Conservation (phyloP, 2,797 vertebrate genomes). For the Calcarius lapponicus region DNA sequence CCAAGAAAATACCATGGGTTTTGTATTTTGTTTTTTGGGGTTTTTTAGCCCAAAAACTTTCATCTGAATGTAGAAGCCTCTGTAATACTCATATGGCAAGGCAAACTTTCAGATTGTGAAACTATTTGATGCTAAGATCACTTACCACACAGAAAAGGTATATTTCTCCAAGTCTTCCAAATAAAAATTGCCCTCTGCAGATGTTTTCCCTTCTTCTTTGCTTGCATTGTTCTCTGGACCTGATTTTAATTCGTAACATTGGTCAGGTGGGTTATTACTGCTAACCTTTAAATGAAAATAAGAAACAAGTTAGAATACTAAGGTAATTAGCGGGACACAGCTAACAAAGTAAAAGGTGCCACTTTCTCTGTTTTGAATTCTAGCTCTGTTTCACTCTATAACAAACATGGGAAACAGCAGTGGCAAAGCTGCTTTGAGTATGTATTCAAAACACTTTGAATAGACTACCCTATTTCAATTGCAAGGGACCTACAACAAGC, state of each 20-base stretch:
- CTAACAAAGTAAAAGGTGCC: not conserved
- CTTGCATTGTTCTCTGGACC: not conserved
- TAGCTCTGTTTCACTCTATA: not conserved
- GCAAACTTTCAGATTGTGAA: not conserved
- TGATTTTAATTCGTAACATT: conserved; percentile 11
- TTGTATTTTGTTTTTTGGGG: rapidly evolving
- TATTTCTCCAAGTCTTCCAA: conserved; percentile 75
- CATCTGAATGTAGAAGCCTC: not conserved
- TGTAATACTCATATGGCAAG: not conserved
- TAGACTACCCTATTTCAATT: not conserved
- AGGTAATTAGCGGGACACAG: not conserved
- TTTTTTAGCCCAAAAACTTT: not conserved
- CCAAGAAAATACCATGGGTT: not conserved
- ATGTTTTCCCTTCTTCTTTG: conserved; percentile 7
- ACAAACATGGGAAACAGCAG: not conserved
- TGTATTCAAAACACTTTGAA: not conserved
- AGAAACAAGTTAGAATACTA: not conserved
- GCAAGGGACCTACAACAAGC: not conserved
- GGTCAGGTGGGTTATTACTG: not conserved
- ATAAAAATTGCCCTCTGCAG: conserved; percentile 3
- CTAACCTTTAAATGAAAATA: conserved; percentile 13
- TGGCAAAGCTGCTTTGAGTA: not conserved
- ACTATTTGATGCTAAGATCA: not conserved
- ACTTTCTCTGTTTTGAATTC: not conserved
- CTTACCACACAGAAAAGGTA: conserved; percentile 76